Base-by-base conservation (phyloP, 2,888 invertebrate species). In the Carterocephalus palaemon region DNA sequence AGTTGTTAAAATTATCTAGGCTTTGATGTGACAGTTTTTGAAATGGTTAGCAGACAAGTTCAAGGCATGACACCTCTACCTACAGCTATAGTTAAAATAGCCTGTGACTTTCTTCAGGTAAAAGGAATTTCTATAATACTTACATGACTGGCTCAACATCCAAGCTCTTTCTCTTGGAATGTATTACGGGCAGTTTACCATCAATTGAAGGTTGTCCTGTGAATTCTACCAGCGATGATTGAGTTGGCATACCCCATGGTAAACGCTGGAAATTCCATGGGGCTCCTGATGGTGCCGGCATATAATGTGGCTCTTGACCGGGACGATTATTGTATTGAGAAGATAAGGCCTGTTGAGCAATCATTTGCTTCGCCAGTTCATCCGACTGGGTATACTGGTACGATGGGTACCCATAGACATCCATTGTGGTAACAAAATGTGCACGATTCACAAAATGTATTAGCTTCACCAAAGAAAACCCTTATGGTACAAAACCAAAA, bases 181-280 rank as follows among this genome's bases (percentile, higher is more conserved):
- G 83, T 13, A 77, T 51, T 8, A 75, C 57, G 12, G 71, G 56
- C 9, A 69, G 41, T 49, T 71, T 70, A 2, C 57, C 51, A 17
- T 70, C 67, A 10, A 54, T 39, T 54, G 64, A 70, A 53, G 72
- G 67, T 62, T 64, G 83, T 36, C 75, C 80, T 48, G 88, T 77
- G 65, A 88, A 87, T 46, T 85, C 80, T 5, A 88, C 83, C n/a
- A 88, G 51, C 13, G 75, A 69, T 1, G 84, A 83, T 1, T 84
- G 81, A 6, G 79, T 70, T 1, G 69, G 63, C 57, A 82, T 65
- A 6, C 88, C 84, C 90, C 90, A 90, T 0, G 89, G 70, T 53
- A 90, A 64, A 5, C 80, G 77, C 46, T 89, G 84, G 3, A 88
- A 71, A 53, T 86, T 88, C 89, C 89, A 89, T 0, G 88, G 86